Evolutionary conservation across 2,797 vertebrate genomes (phyloP), one percentile per base, ranked within the genome.

Genomic region (Sebastes jordani): DNA sequence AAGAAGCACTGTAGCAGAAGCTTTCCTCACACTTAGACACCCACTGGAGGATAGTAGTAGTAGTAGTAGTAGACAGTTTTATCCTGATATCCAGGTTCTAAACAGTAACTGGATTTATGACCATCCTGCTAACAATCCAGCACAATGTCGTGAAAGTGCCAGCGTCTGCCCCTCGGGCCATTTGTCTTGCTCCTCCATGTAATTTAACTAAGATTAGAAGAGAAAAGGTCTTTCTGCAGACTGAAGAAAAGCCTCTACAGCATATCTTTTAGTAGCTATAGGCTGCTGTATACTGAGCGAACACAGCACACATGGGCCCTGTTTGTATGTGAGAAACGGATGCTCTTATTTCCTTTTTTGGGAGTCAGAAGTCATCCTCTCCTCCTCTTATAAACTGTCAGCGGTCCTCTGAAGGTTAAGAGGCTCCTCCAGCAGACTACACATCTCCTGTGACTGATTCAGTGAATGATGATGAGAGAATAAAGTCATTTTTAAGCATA

Each of bases 131-230:
- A 56, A 60, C 60, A 71, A 4, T 68, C 74, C 64, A 52, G 42
- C 76, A 38, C 25, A 14, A 10, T 27, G 38, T 68, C 59, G 16
- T 77, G 38, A 71, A 85, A 66, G 67, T 71, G 78, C 77, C 63
- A 4, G 55, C 60, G 29, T 54, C 60, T 56, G 29, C 11, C n/a
- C 67, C 56, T n/a, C 20, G 3, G 63, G 38, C 78, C 62, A 60
- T 88, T 78, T 81, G 69, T 85, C 86, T 83, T 34, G 25, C 30
- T 81, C 69, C 63, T 85, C 32, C 56, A 1, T 74, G 79, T 42
- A 81, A 83, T 85, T 77, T 71, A 78, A 82, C 80, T 88, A 85
- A 82, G 82, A 90, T 78, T 63, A 70, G 70, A 83, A 63, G 30
- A 65, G 74, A 76, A 79, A 77, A 58, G 62, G 36, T 65, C 16